phyloP scores from a whole-genome alignment of 1,140 invertebrate genomes.

The Cotesia glomerata region DNA sequence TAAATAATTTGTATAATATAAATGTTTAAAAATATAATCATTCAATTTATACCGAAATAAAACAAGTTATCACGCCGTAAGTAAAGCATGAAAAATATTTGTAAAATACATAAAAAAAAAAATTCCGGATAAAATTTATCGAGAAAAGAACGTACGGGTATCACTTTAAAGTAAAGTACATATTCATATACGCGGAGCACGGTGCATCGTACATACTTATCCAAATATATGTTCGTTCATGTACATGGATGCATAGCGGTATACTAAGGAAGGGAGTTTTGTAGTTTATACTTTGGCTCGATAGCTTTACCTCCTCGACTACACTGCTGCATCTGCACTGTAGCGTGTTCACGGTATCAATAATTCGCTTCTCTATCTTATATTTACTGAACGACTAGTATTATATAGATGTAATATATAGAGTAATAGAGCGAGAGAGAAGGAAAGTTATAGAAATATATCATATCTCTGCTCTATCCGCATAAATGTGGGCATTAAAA shows the following conservation, averaged over 20 bases:
- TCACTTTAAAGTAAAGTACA: constrained; percentile 16
- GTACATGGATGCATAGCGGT: too few species aligned
- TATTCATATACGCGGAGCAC: not conserved
- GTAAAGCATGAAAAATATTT: not conserved
- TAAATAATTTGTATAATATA: too few species aligned
- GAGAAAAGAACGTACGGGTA: constrained; percentile 17
- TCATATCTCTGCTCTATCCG: too few species aligned
- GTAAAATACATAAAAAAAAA: constrained; percentile 9
- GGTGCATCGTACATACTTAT: not conserved
- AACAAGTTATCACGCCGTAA: too few species aligned
- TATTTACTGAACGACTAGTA: constrained; percentile 19
- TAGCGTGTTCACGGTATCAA: constrained; percentile 22
- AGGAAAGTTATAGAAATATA: not conserved
- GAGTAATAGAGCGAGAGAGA: constrained; percentile 4
- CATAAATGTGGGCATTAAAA: too few species aligned
- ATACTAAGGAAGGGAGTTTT: constrained; percentile 9
- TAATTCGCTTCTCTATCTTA: constrained; percentile 27
- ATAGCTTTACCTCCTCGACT: constrained; percentile 2
- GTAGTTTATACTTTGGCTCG: constrained; percentile 13
- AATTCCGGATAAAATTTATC: constrained; percentile 1
- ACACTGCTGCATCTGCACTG: not conserved
- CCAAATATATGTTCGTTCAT: not conserved
- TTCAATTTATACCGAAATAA: too few species aligned
- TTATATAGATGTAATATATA: not conserved
- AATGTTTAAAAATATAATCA: too few species aligned